Percentiles rank a stretch among this genome's conserved stretches.
Conservation (phyloP, 92 coral and sea anemone genomes). For the Palythoa grandiflora region DNA sequence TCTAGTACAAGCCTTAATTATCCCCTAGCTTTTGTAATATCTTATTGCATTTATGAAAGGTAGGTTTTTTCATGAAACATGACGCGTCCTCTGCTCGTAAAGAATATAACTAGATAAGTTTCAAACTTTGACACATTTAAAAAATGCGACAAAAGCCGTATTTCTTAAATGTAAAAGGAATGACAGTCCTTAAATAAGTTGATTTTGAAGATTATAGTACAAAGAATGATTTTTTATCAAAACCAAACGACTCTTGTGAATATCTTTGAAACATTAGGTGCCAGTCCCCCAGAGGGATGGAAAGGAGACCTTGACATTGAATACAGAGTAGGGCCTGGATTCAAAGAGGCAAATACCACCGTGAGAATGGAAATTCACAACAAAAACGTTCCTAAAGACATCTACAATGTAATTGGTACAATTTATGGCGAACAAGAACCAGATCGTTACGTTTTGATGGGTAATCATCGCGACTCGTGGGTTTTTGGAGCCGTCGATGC, state of each 20-base stretch:
- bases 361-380: constrained; percentile 76
- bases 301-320: constrained; percentile 66
- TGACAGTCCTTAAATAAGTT: not conserved
- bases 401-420: constrained; percentile 93
- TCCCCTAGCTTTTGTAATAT: too few relatives aligned
- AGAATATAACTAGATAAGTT: too few relatives aligned
- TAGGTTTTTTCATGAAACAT: too few relatives aligned
- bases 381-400: constrained; percentile 57
- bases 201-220: too few relatives aligned
- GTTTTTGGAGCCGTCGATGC: constrained; percentile 92
- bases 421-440: constrained; percentile 89
- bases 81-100: too few relatives aligned
- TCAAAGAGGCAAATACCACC: constrained; percentile 44
- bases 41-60: too few relatives aligned
- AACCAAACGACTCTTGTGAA: not conserved
- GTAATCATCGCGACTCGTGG: constrained; percentile 94
- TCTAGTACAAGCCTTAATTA: too few relatives aligned
- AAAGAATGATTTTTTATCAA: too few relatives aligned
- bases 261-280: constrained; percentile 44
- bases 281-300: constrained; percentile 73
- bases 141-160: too few relatives aligned
- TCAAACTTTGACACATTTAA: too few relatives aligned
- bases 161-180: not conserved
- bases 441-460: constrained; percentile 90
- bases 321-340: constrained; percentile 86